A percentile compares a stretch with the other conserved stretches of the same genome.
These are phyloP conservation scores for Myioborus miniatus DNA, from an alignment of 2,797 vertebrate genomes.

Conservation along the genomic window DNA sequence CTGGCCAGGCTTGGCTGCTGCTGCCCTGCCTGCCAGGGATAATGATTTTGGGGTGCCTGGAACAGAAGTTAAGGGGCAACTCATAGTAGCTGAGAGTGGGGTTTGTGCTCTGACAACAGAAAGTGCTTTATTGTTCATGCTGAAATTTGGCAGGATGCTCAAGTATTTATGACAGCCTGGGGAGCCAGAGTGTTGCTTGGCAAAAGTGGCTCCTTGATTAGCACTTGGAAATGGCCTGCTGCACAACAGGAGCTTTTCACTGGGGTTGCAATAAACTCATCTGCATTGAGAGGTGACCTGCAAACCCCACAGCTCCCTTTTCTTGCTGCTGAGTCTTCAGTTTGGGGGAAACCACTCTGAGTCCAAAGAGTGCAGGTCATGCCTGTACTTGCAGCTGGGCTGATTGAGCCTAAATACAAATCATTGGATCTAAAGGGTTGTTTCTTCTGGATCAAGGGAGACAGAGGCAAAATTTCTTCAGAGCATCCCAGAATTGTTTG, in stretches of 20 bases:
- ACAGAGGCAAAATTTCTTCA: neutral
- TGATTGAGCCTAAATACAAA: neutral
- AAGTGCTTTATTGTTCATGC: constrained; percentile 29
- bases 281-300: constrained; percentile 42
- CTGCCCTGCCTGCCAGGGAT: constrained; percentile 9
- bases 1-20: neutral
- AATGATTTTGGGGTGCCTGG: neutral
- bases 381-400: neutral
- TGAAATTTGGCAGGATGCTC: constrained; percentile 38
- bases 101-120: constrained; percentile 49
- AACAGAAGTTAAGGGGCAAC: neutral
- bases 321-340: neutral
- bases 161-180: neutral
- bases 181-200: neutral
- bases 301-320: neutral
- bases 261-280: constrained; percentile 21
- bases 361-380: neutral
- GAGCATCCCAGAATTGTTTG: neutral
- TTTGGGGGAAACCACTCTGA: neutral
- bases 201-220: constrained; percentile 4
- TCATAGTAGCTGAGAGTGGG: neutral
- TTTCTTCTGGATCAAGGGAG: neutral
- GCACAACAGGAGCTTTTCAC: constrained; percentile 56
- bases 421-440: neutral
- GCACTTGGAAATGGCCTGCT: neutral